These are phyloP conservation scores for Callinectes sapidus DNA, from an alignment of 2,888 invertebrate genomes.

Conservation along the genomic window DNA sequence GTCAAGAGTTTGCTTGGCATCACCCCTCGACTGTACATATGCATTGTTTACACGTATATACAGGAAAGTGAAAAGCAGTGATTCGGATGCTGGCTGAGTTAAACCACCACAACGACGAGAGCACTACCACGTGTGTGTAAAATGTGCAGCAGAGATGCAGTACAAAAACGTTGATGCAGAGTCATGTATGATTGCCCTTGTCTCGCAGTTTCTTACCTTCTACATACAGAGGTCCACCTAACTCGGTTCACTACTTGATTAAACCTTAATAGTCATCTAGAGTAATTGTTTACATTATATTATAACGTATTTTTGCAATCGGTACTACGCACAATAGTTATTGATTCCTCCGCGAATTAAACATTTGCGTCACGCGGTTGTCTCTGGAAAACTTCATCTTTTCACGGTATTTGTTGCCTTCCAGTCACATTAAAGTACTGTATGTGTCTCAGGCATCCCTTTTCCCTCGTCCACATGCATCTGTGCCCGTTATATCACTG, in stretches of 20 bases:
- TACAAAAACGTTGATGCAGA: too few species aligned
- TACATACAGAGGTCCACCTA: too few species aligned
- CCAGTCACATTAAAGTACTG: background rate
- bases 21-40: background rate
- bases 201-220: too few species aligned
- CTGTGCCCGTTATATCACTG: background rate
- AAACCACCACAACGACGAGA: too few species aligned
- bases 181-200: too few species aligned
- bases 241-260: too few species aligned
- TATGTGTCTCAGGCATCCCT: background rate
- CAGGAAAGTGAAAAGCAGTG: too few species aligned
- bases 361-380: background rate
- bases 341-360: background rate
- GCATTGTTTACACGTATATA: background rate
- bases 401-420: background rate
- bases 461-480: background rate
- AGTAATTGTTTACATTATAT: too few species aligned
- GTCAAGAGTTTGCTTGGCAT: background rate
- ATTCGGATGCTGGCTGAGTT: too few species aligned
- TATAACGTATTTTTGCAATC: background rate
- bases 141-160: too few species aligned
- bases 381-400: background rate
- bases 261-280: too few species aligned
- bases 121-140: too few species aligned
- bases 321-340: background rate